Evolutionary conservation across 1,140 invertebrate species (phyloP), one percentile per base, ranked within the genome.

Genomic region (Palaemon carinicauda): DNA sequence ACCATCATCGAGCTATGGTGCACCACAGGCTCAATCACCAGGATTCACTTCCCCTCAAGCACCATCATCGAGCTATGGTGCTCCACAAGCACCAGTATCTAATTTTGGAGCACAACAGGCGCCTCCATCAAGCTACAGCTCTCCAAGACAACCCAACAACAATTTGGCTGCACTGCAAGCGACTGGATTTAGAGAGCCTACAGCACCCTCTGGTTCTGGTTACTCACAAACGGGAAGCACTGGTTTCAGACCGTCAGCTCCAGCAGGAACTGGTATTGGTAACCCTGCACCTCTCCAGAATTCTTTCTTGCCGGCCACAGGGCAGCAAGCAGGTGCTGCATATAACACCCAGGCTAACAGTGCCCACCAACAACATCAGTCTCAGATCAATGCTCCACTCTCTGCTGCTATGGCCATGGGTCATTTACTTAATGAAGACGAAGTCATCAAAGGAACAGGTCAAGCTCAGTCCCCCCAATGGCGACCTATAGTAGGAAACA

Each of bases 351-450:
- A 41, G 12, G 41, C 41, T 41, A 41, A 41, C 12, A 41, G 41
- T 41, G 41, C 41, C 41, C 41, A 15, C 10, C 75, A 73, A n/a
- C 53, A 80, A n/a, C 53, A 80, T 52, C 53, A 80, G 29, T n/a
- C 78, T 19, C 52, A 54, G n/a, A 80, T 86, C 12, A 86, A 80
- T 31, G 83, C 83, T 31, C 83, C 83, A 31, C 60, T 86, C 4
- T 86, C 77, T 21, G 83, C 83, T 19, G 83, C 83, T 51, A 86
- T 86, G 83, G 75, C 83, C 24, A 86, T 86, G 83, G 83, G 83
- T 12, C 77, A 86, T 51, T 51, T 86, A 27, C 60, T 86, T 15
- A 54, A 86, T n/a, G 83, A 86, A 41, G 83, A 86, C 15, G 83
- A 86, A 24, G 83, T 86, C 1, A 54, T 86, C n/a, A 71, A 54